Conservation (phyloP, 2,888 invertebrate genomes). For the Cryptosula pallasiana region DNA sequence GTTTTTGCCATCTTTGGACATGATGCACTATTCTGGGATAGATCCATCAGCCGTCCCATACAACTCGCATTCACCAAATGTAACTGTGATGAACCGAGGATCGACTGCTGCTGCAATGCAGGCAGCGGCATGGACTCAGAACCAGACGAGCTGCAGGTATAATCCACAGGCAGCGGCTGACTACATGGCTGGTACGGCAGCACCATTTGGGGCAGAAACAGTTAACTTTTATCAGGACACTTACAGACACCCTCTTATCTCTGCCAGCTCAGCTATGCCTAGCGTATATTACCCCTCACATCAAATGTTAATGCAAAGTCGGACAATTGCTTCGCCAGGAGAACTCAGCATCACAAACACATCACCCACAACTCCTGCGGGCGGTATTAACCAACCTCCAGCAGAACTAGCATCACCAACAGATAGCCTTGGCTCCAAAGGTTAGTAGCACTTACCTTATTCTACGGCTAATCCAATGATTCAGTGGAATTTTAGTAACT, state of each 20-base stretch:
- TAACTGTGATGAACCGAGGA: slow-evolving; percentile 15
- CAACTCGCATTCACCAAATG: slow-evolving; percentile 13
- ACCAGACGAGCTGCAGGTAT: slow-evolving; percentile 8
- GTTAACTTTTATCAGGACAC: slow-evolving; percentile 4
- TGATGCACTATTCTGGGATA: slow-evolving; percentile 21
- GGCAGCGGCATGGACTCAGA: slow-evolving; percentile 19
- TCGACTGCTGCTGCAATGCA: slow-evolving; percentile 17
- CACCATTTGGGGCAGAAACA: neutral
- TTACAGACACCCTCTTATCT: slow-evolving; percentile 7
- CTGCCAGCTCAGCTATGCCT: slow-evolving; percentile 7
- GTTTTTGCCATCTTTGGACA: slow-evolving; percentile 9
- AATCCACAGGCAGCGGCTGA: slow-evolving; percentile 6
- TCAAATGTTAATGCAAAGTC: slow-evolving; percentile 8
- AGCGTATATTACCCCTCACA: slow-evolving; percentile 19
- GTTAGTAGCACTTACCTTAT: too few species aligned
- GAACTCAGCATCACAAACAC: neutral
- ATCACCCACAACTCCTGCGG: neutral
- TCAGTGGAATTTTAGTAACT: too few species aligned
- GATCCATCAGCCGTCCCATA: slow-evolving; percentile 1
- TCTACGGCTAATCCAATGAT: too few species aligned
- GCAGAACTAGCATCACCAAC: slow-evolving; percentile 22
- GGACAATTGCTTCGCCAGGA: neutral
- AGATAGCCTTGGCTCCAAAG: slow-evolving; percentile 16
- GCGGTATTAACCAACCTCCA: slow-evolving; percentile 4
- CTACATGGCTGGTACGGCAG: slow-evolving; percentile 13